Percentiles rank a stretch among this genome's conserved stretches.
These are phyloP conservation scores for Cynopterus brachyotis DNA, from an alignment of 2,113 vertebrate genomes.

Conservation along the genomic window DNA sequence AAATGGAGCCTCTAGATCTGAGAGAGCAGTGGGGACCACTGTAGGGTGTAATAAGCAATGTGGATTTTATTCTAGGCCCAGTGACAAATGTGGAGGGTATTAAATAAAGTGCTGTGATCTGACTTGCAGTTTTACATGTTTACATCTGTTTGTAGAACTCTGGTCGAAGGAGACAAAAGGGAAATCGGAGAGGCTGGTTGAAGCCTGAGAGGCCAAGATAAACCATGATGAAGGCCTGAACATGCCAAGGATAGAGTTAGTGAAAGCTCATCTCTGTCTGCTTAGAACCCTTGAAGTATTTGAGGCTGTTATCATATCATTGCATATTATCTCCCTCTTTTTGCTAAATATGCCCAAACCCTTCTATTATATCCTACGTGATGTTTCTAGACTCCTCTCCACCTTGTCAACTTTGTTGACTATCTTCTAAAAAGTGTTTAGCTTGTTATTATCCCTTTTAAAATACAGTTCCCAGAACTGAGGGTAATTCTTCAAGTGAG, in stretches of 20 bases:
- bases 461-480: not conserved
- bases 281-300: not conserved
- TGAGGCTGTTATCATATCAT: not conserved
- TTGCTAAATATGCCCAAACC: not conserved
- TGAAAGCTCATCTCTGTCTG: not conserved
- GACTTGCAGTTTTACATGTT: not conserved
- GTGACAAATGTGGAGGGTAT: not conserved
- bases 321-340: not conserved
- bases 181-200: not conserved
- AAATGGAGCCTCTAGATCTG: not conserved
- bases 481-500: not conserved
- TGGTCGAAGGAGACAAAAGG: not conserved
- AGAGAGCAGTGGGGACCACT: not conserved
- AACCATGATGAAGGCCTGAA: not conserved
- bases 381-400: not conserved
- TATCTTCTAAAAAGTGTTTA: not conserved
- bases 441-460: not conserved
- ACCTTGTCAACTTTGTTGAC: not conserved
- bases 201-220: not conserved
- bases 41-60: not conserved
- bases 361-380: not conserved
- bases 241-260: not conserved
- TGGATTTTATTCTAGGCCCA: not conserved
- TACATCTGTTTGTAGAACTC: not conserved
- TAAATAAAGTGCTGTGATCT: not conserved